These are phyloP conservation scores for Sinosuthora webbiana DNA, from an alignment of 2,113 vertebrate species.

Conservation along the genomic window DNA sequence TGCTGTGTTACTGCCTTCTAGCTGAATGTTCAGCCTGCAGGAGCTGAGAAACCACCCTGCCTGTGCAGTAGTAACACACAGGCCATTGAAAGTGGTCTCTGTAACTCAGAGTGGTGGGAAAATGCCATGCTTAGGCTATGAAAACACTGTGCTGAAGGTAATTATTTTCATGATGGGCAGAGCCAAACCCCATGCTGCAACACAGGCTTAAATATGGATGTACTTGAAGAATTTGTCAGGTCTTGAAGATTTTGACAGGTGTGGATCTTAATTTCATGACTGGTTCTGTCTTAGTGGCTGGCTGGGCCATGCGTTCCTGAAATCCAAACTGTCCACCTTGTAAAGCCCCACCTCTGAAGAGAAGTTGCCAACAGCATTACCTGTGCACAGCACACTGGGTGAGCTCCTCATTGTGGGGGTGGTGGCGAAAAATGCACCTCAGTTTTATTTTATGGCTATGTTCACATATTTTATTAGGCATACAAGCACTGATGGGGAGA, in stretches of 20 bases:
- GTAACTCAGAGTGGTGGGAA: neutral
- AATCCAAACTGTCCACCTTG: neutral
- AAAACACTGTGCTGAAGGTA: neutral
- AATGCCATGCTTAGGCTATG: neutral
- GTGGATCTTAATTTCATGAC: neutral
- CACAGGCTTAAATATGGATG: neutral
- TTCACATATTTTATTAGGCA: neutral
- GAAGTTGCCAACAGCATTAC: neutral
- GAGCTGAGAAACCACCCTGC: neutral
- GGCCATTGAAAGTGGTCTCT: neutral
- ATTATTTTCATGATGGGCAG: neutral
- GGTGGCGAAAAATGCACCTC: neutral
- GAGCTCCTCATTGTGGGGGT: neutral
- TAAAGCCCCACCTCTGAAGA: neutral
- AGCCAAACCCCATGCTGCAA: neutral
- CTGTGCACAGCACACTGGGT: neutral
- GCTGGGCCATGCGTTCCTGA: rapidly evolving
- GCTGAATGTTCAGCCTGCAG: neutral
- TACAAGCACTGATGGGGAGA: neutral
- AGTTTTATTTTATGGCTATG: neutral
- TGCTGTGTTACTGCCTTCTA: neutral
- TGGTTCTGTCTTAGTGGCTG: neutral
- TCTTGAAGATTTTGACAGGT: neutral
- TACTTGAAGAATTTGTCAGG: neutral
- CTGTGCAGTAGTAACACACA: neutral